Conservation (phyloP, 1,140 invertebrate genomes). For the Subanguina moxae region DNA sequence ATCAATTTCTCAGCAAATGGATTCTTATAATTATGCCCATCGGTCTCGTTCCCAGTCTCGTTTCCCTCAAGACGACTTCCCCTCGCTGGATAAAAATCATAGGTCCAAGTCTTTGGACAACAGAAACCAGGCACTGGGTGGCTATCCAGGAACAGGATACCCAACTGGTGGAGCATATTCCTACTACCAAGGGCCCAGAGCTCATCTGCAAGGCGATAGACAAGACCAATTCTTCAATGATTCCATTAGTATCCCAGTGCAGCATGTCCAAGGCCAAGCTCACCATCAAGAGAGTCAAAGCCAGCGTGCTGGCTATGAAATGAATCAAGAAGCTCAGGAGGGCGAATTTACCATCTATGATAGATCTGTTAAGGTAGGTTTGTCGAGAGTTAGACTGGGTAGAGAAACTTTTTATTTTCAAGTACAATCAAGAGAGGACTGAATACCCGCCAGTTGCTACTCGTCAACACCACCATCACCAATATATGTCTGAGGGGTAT, state of each 20-base stretch:
- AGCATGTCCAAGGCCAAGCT: neutral
- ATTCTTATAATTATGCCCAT: neutral
- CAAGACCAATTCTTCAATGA: slow-evolving; percentile 8
- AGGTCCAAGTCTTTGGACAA: slow-evolving; percentile 9
- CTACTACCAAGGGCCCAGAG: neutral
- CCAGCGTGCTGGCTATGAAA: neutral
- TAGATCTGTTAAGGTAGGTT: neutral
- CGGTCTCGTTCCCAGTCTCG: neutral
- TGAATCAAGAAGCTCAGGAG: neutral
- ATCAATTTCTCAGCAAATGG: neutral
- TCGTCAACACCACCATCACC: neutral
- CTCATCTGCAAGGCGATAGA: neutral
- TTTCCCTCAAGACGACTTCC: neutral
- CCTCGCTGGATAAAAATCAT: neutral
- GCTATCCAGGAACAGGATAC: neutral
- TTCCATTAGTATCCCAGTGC: slow-evolving; percentile 5
- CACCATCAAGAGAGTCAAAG: neutral
- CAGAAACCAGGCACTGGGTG: neutral
- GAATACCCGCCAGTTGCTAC: neutral
- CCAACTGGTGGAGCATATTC: neutral
- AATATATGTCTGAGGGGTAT: neutral
- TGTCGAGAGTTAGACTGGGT: too few species aligned
- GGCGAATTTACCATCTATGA: slow-evolving; percentile 4
- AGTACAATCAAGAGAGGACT: slow-evolving; percentile 7
- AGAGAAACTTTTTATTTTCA: neutral